Base-by-base conservation (phyloP, 2,113 vertebrate species). In the Spheniscus mendiculus region DNA sequence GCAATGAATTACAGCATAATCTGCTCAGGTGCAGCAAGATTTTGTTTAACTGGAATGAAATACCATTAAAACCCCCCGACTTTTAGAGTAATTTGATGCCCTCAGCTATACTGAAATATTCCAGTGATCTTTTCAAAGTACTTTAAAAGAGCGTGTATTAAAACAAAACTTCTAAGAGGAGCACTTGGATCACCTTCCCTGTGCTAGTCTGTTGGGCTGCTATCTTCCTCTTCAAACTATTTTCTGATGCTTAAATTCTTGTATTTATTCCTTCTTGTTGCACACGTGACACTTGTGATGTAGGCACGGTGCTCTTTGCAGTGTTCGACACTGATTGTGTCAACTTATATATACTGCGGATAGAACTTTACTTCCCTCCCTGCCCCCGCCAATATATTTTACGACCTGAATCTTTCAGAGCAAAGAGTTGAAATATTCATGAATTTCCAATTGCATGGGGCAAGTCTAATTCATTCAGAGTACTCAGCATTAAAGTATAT, bases 401-500 rank as follows among this genome's bases (percentile, higher is more conserved):
- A 40, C 3, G 9, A 49, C 36, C 44, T 53, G 67, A 67, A 42
- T 62, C 23, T 67, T 93, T 89, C 34, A 74, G 72, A 95, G 63
- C 19, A 62, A 56, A 49, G 17, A 49, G 6, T 49, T 89, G 49
- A 82, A 95, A 56, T 90, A 84, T 91, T 93, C 8, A 61, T 84
- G 44, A 45, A 72, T 29, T 36, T 87, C 36, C 59, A 52, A 0
- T 87, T 0, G 1, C 30, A 70, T 53, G 53, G 47, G 42, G 11
- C 34, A 83, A 40, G 67, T 72, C 50, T 92, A 56, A 87, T 91
- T 93, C 12, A 62, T 83, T 94, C 3, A 2, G 49, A 69, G 11
- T 79, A 65, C 72, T 96, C 73, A 76, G 17, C 40, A n/a, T 65
- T 87, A 53, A 97, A 70, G 19, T n/a, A 16, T 79, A 85, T 94